Base-by-base conservation (phyloP, 2,113 vertebrate genomes). In the Tinamus guttatus region DNA sequence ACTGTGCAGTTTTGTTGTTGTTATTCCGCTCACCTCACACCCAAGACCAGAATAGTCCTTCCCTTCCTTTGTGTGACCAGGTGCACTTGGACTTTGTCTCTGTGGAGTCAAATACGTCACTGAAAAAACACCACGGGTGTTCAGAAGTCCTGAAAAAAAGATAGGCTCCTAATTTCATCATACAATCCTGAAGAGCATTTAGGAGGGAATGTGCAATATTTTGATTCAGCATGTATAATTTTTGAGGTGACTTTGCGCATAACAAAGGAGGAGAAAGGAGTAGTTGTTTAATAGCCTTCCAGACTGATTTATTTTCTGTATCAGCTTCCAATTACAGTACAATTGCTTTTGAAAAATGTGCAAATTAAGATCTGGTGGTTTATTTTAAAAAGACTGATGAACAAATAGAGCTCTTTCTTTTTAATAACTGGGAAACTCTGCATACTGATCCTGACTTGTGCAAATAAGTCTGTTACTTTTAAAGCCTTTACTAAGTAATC, bases 311-410 rank as follows among this genome's bases (percentile, higher is more conserved):
- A 22, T 87, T 93, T 77, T 43, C 54, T 80, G 0, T 30, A 19
- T 70, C n/a, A 80, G 20, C 67, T 70, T 54, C 80, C 63, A 67
- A 11, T 83, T 85, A 30, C 30, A 63, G n/a, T 67, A 45, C 17
- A 68, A 28, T 75, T 85, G 59, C 17, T 89, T 79, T 34, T 62
- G 1, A n/a, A 78, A 73, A 62, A 24, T 7, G 32, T 15, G 13
- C 45, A n/a, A 8, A 3, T 74, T 89, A 28, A 27, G 17, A 40
- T 62, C 49, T 81, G 38, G 5, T 79, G 94, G 47, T 40, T 87
- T 68, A 28, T 87, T 95, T 94, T 87, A 71, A 87, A 54, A 22
- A 76, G 77, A 47, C 8, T 79, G 74, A 62, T 79, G 74, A 94
- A 78, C 58, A 87, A 94, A 79, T 16, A 36, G 76, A 49, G 58